Evolutionary conservation across 1,140 invertebrate species (phyloP), one percentile per base, ranked within the genome.

Genomic region (Zaprionus camerounensis): DNA sequence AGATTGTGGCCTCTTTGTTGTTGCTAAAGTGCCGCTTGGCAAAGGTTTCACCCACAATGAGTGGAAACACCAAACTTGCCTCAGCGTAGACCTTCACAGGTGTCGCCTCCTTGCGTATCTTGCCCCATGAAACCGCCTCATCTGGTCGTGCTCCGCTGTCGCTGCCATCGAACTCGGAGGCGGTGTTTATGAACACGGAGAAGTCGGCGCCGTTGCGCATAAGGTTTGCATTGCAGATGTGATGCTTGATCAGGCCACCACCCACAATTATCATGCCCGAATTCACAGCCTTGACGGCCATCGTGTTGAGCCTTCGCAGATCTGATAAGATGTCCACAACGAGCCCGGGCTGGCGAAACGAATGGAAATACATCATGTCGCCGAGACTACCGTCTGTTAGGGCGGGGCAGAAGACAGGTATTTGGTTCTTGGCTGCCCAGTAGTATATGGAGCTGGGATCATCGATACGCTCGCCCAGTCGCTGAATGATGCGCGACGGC

Each of bases 331-430:
- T 99, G 93, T 99, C 99, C 46, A 99, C 93, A 11, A 99, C 94
- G 15, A 99, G 94, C 6, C 98, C 99, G 49, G 98, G 97, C 91
- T 97, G 97, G 90, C 95, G 96, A 90, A 96, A 99, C 0, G 98
- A 98, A 94, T 99, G 99, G 81, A 99, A 99, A 93, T 98, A 99
- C 94, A 99, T 97, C 99, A 99, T 99, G 93, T 99, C 99, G 2
- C 99, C 99, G 17, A 99, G 94, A 86, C 98, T 99, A 5, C 99
- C 99, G 95, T 99, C 99, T 0, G 99, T 99, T 63, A 99, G 93
- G 0, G 99, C 99, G 1, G 99, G 99, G 94, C 98, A 98, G 92
- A 98, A 99, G 1, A 99, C 96, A 6, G 99, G 99, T 93, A 99
- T 99, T 86, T 98, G 96, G 94, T 99, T 99, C 92, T 97, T 97